phyloP scores from a whole-genome alignment of 2,113 vertebrate species.

The Callopanchax toddi region DNA sequence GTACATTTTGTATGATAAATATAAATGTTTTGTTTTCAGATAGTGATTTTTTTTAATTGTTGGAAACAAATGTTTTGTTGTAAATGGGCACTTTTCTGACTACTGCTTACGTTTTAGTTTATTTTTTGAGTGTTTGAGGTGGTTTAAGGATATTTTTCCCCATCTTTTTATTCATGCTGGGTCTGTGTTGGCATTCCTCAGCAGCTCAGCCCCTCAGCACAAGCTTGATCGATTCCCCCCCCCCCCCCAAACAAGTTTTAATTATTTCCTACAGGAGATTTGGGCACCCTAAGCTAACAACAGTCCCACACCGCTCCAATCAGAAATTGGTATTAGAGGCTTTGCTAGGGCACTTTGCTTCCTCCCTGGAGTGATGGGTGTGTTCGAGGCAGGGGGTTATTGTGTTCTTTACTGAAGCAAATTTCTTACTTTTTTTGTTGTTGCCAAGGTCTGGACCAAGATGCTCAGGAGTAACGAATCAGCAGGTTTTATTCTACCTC shows the following conservation, averaged over 20 bases:
- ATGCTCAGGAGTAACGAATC: constrained; percentile 49
- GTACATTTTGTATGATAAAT: too few species aligned
- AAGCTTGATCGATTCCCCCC: constrained; percentile 50
- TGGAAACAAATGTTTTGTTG: too few species aligned
- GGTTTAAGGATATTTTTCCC: constrained; percentile 15
- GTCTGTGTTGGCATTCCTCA: constrained; percentile 74
- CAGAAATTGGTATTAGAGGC: constrained; percentile 69
- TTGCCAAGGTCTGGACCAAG: constrained; percentile 50
- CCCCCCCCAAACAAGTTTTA: constrained; percentile 69
- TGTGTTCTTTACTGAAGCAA: constrained; percentile 54
- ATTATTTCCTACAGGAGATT: constrained; percentile 69
- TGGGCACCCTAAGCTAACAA: constrained; percentile 69
- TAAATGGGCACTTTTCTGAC: too few species aligned
- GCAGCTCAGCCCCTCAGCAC: constrained; percentile 69
- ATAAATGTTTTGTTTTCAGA: too few species aligned
- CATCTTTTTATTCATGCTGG: constrained; percentile 34
- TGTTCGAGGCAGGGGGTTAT: constrained; percentile 10
- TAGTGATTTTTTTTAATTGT: too few species aligned
- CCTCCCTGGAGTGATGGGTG: constrained; percentile 36
- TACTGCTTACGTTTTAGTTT: constrained; percentile 21
- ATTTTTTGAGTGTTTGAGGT: constrained; percentile 35
- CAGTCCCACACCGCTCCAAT: constrained; percentile 66
- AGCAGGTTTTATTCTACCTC: constrained; percentile 74
- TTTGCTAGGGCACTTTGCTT: constrained; percentile 67
- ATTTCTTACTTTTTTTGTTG: constrained; percentile 59